Base-by-base conservation (phyloP, 2,797 vertebrate species). In the Chloroceryle amazona region DNA sequence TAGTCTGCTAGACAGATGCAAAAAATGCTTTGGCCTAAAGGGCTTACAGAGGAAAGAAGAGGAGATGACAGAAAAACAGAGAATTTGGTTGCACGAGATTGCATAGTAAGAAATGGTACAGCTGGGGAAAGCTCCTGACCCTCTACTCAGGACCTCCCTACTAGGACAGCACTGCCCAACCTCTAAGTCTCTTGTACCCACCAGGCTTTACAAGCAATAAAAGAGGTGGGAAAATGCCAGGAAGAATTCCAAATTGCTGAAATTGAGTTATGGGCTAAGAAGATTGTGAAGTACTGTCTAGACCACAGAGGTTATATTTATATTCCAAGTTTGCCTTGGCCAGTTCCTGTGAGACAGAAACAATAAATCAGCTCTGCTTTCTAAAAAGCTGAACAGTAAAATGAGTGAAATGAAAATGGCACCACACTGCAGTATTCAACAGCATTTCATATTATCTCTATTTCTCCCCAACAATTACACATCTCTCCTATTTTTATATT, bases 241-340 rank as follows among this genome's bases (percentile, higher is more conserved):
- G 47, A 94, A 87, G 57, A 55, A 71, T 63, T 89, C 71, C 16
- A 47, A 70, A 82, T 52, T 87, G 15, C 60, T 63, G 47, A 41
- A 60, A 49, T 37, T 89, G 75, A 85, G 25, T 93, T 94, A 91
- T 44, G n/a, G 63, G 20, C 60, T 67, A 29, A 70, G 84, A 85
- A 61, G 44, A 4, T 22, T 52, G 28, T 89, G 71, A 92, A 93
- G 18, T 51, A 41, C 42, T 67, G 68, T 85, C 75, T 94, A 78
- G 84, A 95, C 68, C 57, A 42, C 51, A 63, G 74, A 89, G 68
- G 44, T 93, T 86, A 71, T 91, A 87, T 95, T 96, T 96, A 73
- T 94, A 93, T 95, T 95, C 84, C 51, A 74, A 63, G 60, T 95
- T 95, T 95, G 81, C 92, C 47, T 95, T 93, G 89, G 80, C 91